Base-by-base conservation (phyloP, 2,797 vertebrate genomes). In the Hypotaenidia philippensis region DNA sequence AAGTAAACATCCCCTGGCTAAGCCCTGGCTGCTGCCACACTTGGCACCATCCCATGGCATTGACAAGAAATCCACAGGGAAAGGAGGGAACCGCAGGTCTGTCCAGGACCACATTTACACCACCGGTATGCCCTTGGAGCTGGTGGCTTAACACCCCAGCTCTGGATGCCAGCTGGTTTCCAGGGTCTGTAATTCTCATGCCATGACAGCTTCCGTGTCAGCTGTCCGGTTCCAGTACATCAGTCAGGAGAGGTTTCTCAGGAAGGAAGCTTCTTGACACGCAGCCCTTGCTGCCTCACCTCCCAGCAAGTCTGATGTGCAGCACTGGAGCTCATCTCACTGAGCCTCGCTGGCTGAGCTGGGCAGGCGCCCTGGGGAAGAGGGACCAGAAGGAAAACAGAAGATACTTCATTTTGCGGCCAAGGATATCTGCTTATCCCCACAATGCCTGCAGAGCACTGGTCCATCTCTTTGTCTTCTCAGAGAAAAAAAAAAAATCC, bases 111-210 rank as follows among this genome's bases (percentile, higher is more conserved):
- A 12, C 3, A 1, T 15, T 21, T 27, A 17, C 11, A 61, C 27
- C 59, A 16, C 0, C 0, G 41, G 11, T 65, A 9, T 20, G 25
- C 11, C 41, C 26, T 7, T 47, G 38, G 21, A 27, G 13, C 23
- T 81, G 29, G 26, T 36, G 44, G n/a, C 40, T 88, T 59, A 63
- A 32, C 44, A 36, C 9, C 23, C 34, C 77, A 71, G 21, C 45
- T 88, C 59, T 71, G n/a, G 53, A 75, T 44, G 26, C n/a, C 20
- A 26, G n/a, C 60, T 66, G 36, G 9, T 40, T 88, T 72, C 57
- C 63, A 40, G 80, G n/a, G 84, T 40, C 44, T 79, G 53, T 38
- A 26, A 15, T 68, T 59, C 59, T 76, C 45, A 26, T 11, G 32
- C 50, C 26, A 22, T 3, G 20, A 27, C 2, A 45, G 16, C 18